Base-by-base conservation (phyloP, 1,140 invertebrate genomes). In the Melitaea cinxia region DNA sequence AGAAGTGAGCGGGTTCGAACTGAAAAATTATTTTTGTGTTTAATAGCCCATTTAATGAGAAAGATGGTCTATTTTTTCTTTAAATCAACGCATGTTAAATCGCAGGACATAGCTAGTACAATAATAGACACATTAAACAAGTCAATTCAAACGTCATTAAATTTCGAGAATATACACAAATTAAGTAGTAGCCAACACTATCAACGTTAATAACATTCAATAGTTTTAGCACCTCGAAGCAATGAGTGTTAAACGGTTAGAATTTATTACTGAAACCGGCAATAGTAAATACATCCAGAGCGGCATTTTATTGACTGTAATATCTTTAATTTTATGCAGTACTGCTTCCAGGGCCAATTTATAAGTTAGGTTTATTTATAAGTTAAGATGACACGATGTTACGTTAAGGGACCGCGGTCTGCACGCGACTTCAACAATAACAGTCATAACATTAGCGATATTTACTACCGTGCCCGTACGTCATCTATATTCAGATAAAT, bases 261-360 rank as follows among this genome's bases (percentile, higher is more conserved):
- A 21, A 60, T 60, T 60, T 60, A 60, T 60, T 59, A 58, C 47
- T 39, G 47, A 4, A 47, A 47, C 56, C 14, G 52, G 17, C n/a
- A 24, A 52, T 23, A 45, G 45, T 33, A 57, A 58, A 21, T 47
- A 45, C 42, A 60, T 49, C 65, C 19, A 42, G 39, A n/a, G 37
- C 52, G 39, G 52, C 12, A 12, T 54, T 65, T 53, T 66, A 67
- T 56, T 47, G 15, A 54, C 23, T 47, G 55, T 57, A 67, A 17
- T 42, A 61, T 72, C 65, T 66, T 72, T 59, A 67, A 65, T 67
- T 72, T 66, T 72, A 72, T 66, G 58, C 65, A 39, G 60, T 67
- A 72, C 64, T 59, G 50, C 60, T 37, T 49, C 60, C 59, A 61
- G 61, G 54, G 47, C 47, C 65, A 61, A 60, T 68, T 72, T 69